Evolutionary conservation across 2,888 invertebrate genomes (phyloP), one percentile per base, ranked within the genome.

Genomic region (Deilephila porcellus): DNA sequence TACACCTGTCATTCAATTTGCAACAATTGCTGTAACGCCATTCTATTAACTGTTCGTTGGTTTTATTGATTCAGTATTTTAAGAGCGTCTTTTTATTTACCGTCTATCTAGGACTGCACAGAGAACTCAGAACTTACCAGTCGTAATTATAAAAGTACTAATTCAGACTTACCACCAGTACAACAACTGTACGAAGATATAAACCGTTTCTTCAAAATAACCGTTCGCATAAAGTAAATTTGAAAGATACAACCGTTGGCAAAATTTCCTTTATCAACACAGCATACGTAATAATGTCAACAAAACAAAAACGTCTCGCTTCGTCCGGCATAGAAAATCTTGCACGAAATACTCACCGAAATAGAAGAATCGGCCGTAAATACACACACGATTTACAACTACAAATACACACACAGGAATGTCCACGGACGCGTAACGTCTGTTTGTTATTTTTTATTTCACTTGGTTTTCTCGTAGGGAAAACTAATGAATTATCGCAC

Each of bases 391-490:
- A 76, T 62, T 71, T 70, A 64, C n/a, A 74, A 70, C 56, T 76
- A 79, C 80, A 85, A 87, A 88, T 86, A 84, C 90, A 92, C 89
- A 86, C 87, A 88, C 87, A 79, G 85, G 81, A 79, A 79, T 74
- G 81, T 83, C 80, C 86, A 87, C 85, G 80, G 78, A 78, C 80
- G 79, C 78, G 76, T 76, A 78, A 78, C 77, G 79, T 77, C 74
- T 80, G 37, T 70, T 75, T 80, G 34, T 60, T 75, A 73, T 78
- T 78, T 79, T 80, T 79, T 90, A 89, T 91, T 91, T 89, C 93
- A 92, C 93, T 92, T 86, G 86, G 90, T 93, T 92, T 93, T 93
- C 92, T 86, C 89, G 80, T 75, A 73, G 78, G 85, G 92, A 92
- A 92, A 93, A 92, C 91, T 84, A 90, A 90, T 89, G 90, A 90